Base-by-base conservation (phyloP, 2,113 vertebrate genomes). In the Ciconia boyciana region DNA sequence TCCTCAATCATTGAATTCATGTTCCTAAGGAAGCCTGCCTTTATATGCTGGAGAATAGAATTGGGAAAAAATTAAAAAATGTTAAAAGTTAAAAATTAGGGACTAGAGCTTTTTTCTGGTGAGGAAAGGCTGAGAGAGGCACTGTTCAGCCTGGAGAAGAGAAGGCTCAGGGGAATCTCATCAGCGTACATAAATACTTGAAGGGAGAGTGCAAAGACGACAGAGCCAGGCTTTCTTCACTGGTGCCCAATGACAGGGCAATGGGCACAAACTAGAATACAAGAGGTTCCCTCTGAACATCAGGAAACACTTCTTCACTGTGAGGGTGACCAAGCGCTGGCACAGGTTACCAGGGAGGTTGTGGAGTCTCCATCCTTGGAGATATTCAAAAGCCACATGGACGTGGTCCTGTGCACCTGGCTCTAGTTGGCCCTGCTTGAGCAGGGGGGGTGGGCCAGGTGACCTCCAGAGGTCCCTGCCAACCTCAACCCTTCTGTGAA, bases 281-380 rank as follows among this genome's bases (percentile, higher is more conserved):
- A 10, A 2, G 10, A 46, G 20, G 20, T 3, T 58, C 54, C 31
- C 22, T 25, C 51, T 39, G 17, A 85, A 44, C 28, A 51, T 5
- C 36, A 58, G 43, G 52, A 32, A 71, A 43, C 43, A 64, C 21
- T 72, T 83, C 29, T 28, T 49, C 25, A 39, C 57, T 51, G 21
- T 36, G 41, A 60, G 29, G 10, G 11, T 65, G 46, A 55, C 32
- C 2, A 9, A 83, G n/a, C 0, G 0, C 61, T 36, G 7, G 51
- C 69, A 68, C 26, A 64, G 9, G 70, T 16, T 72, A 64, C 24
- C 28, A 41, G 44, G 9, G 18, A 57, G 10, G 22, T 4, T 8
- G 21, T 9, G 11, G 39, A 51, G 16, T 19, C 9, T 60, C 13
- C 28, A 7, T 41, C 12, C n/a, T 34, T 8, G 22, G 36, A 58